Conservation (phyloP, 2,888 invertebrate species). For the Drosophila ezoana region DNA sequence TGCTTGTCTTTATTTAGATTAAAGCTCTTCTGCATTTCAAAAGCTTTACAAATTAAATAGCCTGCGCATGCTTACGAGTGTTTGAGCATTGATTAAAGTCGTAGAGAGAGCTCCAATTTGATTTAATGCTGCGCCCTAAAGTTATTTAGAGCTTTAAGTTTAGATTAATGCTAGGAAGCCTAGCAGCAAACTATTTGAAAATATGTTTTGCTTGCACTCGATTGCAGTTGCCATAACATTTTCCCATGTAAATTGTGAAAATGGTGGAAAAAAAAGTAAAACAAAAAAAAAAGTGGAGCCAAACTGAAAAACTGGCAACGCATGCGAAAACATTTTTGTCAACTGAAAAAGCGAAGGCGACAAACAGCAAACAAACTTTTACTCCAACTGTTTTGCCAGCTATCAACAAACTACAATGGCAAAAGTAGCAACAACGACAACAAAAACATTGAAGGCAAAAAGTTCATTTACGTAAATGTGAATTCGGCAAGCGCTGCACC, state of each 20-base stretch:
- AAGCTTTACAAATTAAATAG: background rate
- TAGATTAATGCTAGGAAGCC: conserved; percentile 1
- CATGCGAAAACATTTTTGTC: conserved; percentile 67
- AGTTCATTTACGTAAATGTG: conserved; percentile 78
- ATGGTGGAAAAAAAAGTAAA: conserved; percentile 4
- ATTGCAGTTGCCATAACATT: conserved; percentile 46
- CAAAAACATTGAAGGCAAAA: conserved; percentile 39
- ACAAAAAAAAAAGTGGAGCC: conserved; percentile 8
- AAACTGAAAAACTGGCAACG: conserved; percentile 60
- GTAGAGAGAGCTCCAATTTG: background rate
- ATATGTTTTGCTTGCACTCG: conserved; percentile 48
- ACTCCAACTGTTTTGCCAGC: conserved; percentile 53
- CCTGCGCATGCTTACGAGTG: background rate
- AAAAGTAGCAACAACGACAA: conserved; percentile 23
- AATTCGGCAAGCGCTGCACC: conserved; percentile 48
- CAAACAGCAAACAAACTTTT: conserved; percentile 68
- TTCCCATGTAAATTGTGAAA: conserved; percentile 44
- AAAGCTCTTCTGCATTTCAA: too few species aligned
- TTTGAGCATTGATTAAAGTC: background rate
- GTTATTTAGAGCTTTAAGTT: conserved; percentile 2
- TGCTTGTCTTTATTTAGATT: too few species aligned
- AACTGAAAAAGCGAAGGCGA: conserved; percentile 54
- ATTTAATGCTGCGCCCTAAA: background rate
- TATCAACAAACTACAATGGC: conserved; percentile 13
- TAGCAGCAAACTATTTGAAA: conserved; percentile 36